Evolutionary conservation across 2,113 vertebrate genomes (phyloP).

Genomic region (Chrysemys picta): DNA sequence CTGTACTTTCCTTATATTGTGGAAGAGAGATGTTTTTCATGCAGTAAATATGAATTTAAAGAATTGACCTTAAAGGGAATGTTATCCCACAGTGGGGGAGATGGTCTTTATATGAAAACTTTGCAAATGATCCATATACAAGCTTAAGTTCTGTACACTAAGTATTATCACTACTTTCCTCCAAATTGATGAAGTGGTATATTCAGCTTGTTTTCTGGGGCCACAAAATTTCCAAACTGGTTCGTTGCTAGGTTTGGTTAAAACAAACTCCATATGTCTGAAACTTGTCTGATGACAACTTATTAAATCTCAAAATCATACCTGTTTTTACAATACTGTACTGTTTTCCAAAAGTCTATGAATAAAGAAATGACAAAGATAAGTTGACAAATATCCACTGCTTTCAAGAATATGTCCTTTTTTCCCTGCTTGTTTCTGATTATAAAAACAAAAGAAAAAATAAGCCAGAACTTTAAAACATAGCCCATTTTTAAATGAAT

Average conservation of each 20-base stretch:
- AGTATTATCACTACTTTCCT: fast-evolving
- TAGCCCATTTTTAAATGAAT: fast-evolving
- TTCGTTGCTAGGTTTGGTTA: not conserved
- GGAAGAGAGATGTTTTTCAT: not conserved
- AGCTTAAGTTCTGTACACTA: not conserved
- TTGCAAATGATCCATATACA: not conserved
- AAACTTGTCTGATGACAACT: not conserved
- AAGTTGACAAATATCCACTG: not conserved
- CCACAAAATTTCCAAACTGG: not conserved
- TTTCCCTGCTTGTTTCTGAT: not conserved
- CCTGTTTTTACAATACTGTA: not conserved
- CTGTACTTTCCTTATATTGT: not conserved
- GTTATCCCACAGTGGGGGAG: not conserved
- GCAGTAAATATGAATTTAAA: not conserved
- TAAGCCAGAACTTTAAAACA: not conserved
- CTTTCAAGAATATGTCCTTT: constrained; percentile 1
- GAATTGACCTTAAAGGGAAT: not conserved
- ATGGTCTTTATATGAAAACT: not conserved
- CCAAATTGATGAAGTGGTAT: not conserved
- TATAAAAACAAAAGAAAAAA: not conserved
- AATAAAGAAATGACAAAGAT: not conserved
- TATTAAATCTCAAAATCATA: not conserved
- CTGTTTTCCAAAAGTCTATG: not conserved
- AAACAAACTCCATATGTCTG: not conserved
- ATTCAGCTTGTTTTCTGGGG: not conserved